phyloP scores from a whole-genome alignment of 2,888 invertebrate species.

The Eremobia ochroleuca region DNA sequence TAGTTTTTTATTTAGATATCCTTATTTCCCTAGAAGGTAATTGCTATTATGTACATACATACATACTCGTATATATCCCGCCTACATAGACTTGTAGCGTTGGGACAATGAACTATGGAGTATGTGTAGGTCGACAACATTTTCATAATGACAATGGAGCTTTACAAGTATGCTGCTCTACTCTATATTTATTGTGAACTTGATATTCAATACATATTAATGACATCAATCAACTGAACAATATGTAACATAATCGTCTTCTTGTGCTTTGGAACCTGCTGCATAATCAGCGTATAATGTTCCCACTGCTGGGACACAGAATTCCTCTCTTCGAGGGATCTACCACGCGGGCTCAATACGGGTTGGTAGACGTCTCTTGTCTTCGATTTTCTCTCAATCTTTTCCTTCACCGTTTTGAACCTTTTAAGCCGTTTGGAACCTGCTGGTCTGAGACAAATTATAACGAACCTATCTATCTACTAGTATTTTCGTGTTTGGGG shows the following conservation, averaged over 20 bases:
- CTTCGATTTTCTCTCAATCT: too few species aligned
- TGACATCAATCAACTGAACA: conserved; percentile 5
- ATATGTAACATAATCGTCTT: background rate
- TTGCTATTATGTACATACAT: conserved; percentile 36
- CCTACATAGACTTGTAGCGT: conserved; percentile 46
- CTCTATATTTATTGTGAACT: conserved; percentile 49
- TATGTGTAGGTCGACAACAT: conserved; percentile 51
- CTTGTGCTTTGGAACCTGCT: background rate
- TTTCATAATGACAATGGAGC: conserved; percentile 46
- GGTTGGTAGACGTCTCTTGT: too few species aligned
- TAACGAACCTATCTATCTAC: background rate
- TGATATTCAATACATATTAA: conserved; percentile 25
- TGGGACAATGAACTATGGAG: conserved; percentile 63
- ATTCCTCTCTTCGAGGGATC: too few species aligned
- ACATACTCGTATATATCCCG: conserved; percentile 10
- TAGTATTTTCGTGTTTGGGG: background rate
- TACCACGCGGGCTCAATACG: too few species aligned
- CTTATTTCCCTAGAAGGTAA: conserved; percentile 47
- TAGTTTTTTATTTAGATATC: conserved; percentile 35
- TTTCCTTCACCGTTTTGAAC: too few species aligned
- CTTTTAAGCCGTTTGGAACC: too few species aligned
- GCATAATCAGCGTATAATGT: too few species aligned
- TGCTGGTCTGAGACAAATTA: too few species aligned
- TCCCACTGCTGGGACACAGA: too few species aligned
- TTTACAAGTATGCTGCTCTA: conserved; percentile 41